These are phyloP conservation scores for Drosophila bocqueti DNA, from an alignment of 1,140 invertebrate genomes.

Conservation along the genomic window DNA sequence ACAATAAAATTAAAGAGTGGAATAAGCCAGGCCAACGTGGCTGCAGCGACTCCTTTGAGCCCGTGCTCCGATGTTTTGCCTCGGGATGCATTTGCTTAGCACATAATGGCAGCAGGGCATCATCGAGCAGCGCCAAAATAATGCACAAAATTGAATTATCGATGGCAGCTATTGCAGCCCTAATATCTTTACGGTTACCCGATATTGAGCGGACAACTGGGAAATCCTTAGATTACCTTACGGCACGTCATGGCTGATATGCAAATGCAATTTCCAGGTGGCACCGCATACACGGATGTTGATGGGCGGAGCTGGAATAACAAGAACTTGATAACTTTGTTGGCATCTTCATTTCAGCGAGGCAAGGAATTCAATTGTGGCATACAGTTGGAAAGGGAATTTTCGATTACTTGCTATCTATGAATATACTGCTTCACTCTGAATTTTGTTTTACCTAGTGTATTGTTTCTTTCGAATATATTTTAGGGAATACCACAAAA, in stretches of 20 bases:
- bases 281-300: constrained; percentile 18
- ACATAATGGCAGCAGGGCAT: constrained; percentile 71
- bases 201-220: constrained; percentile 33
- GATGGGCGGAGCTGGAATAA: constrained; percentile 25
- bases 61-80: constrained; percentile 36
- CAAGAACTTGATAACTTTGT: constrained; percentile 59
- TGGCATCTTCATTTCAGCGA: constrained; percentile 38
- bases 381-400: not conserved
- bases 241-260: constrained; percentile 50
- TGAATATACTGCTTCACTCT: not conserved
- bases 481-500: not conserved
- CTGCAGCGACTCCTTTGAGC: constrained; percentile 41
- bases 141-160: constrained; percentile 84
- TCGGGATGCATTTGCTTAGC: constrained; percentile 77
- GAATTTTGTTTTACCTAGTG: not conserved
- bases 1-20: constrained; percentile 79
- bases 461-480: not conserved
- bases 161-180: constrained; percentile 58
- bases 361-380: not conserved
- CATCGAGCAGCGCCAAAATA: constrained; percentile 75
- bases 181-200: constrained; percentile 81
- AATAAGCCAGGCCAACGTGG: constrained; percentile 59
- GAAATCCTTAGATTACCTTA: constrained; percentile 29
- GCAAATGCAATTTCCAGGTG: constrained; percentile 74
- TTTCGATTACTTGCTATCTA: not conserved